These are phyloP conservation scores for Sebastes glaucus DNA, from an alignment of 2,797 vertebrate genomes.

Conservation along the genomic window DNA sequence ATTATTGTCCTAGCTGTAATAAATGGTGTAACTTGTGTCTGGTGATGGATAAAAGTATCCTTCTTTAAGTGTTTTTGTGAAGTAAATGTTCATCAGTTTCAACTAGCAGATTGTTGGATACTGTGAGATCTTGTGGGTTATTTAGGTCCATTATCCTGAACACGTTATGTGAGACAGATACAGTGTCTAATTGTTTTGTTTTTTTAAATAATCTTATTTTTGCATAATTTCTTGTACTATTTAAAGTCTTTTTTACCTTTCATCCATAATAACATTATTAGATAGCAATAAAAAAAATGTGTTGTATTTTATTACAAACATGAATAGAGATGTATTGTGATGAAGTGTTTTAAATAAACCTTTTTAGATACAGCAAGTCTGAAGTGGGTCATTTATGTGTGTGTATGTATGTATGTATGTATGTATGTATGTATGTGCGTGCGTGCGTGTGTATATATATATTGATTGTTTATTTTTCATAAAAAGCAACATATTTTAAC, in stretches of 20 bases:
- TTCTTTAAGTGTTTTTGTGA: slow-evolving; percentile 2
- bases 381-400: not conserved
- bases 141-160: not conserved
- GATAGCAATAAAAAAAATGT: not conserved
- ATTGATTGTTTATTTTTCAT: too few species aligned
- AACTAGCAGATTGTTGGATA: slow-evolving; percentile 7
- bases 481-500: too few species aligned
- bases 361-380: slow-evolving; percentile 25
- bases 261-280: not conserved
- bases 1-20: not conserved
- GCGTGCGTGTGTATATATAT: too few species aligned
- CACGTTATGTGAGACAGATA: not conserved
- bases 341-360: slow-evolving; percentile 34
- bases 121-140: not conserved
- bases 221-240: slow-evolving; percentile 12
- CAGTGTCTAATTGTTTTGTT: not conserved
- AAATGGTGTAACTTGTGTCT: not conserved
- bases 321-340: not conserved
- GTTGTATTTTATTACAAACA: not conserved
- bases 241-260: slow-evolving; percentile 7
- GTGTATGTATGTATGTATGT: too few species aligned
- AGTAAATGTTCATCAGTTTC: slow-evolving; percentile 8
- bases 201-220: slow-evolving; percentile 3
- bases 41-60: slow-evolving; percentile 22
- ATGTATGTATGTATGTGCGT: fast-evolving